Evolutionary conservation across 2,113 vertebrate species (phyloP), one percentile per base, ranked within the genome.

Genomic region (Actenoides hombroni): DNA sequence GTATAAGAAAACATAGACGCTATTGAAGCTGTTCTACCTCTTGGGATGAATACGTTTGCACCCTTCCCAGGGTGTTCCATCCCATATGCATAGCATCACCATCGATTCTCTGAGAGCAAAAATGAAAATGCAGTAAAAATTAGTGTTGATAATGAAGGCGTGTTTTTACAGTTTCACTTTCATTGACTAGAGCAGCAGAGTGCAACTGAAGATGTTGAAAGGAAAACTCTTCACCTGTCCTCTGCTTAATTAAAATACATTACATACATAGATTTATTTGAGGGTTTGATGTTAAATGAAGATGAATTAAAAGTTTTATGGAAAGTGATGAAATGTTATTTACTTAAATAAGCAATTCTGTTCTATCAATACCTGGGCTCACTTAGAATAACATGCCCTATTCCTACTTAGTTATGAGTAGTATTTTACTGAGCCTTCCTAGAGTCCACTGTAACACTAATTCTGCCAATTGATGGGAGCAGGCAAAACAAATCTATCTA

Each of bases 241-340:
- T 71, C 35, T 76, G 48, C 79, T 94, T 97, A 97, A 97, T 97
- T 97, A 95, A 96, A 97, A 97, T 94, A 81, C 65, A 96, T 97
- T 96, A 95, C 67, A 85, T 69, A 94, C 74, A 78, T 69, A 88
- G 70, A 93, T 95, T 93, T 96, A 92, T 94, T 95, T 96, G 95
- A 96, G 70, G 26, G 63, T 94, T 92, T 97, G 74, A 92, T 94
- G 77, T 87, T 88, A 96, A 97, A 97, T 97, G 90, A 97, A 97
- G 97, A 97, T 93, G 84, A 96, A 97, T 97, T 56, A 90, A 96
- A 94, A 67, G 37, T 84, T 95, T 97, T 96, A 96, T 92, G 91
- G 79, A 86, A 94, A 78, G 65, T 0, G 2, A 96, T 88, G 77
- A 95, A 96, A 96, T 4, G 28, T 86, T 95, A 77, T 96, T 94